Conservation (phyloP, 2,888 invertebrate species). For the Habrosyne pyritoides region DNA sequence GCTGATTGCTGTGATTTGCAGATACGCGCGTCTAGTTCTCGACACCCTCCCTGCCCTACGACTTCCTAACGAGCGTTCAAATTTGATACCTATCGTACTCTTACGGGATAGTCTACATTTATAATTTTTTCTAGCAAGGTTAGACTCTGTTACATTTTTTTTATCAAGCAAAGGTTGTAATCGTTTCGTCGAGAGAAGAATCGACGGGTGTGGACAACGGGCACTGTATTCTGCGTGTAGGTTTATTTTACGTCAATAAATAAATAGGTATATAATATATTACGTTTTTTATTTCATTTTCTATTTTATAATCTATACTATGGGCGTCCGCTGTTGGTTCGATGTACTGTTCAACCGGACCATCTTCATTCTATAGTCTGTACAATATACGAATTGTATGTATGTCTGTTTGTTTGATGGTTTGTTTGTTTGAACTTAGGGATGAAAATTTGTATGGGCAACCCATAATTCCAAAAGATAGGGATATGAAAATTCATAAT, state of each 20-base stretch:
- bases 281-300: conserved; percentile 13
- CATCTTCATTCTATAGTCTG: too few species aligned
- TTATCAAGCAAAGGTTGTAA: conserved; percentile 16
- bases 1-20: conserved; percentile 80
- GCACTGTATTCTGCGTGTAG: conserved; percentile 51
- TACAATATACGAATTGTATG: too few species aligned
- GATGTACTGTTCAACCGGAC: too few species aligned
- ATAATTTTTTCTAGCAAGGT: conserved; percentile 31
- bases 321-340: too few species aligned
- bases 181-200: conserved; percentile 46
- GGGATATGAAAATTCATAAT: too few species aligned
- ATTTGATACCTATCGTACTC: conserved; percentile 31
- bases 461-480: too few species aligned
- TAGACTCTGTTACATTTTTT: conserved; percentile 17
- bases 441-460: too few species aligned
- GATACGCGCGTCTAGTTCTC: conserved; percentile 73
- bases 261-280: conserved; percentile 31
- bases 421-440: too few species aligned
- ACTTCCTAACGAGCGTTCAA: conserved; percentile 31
- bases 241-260: conserved; percentile 57
- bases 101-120: conserved; percentile 21
- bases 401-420: too few species aligned
- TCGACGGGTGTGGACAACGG: conserved; percentile 39
- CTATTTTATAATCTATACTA: too few species aligned
- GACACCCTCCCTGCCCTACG: conserved; percentile 63